Percentiles rank a stretch among this genome's conserved stretches.
Evolutionary conservation across 1,140 invertebrate genomes (phyloP).

Genomic region (Hycleus phaleratus): DNA sequence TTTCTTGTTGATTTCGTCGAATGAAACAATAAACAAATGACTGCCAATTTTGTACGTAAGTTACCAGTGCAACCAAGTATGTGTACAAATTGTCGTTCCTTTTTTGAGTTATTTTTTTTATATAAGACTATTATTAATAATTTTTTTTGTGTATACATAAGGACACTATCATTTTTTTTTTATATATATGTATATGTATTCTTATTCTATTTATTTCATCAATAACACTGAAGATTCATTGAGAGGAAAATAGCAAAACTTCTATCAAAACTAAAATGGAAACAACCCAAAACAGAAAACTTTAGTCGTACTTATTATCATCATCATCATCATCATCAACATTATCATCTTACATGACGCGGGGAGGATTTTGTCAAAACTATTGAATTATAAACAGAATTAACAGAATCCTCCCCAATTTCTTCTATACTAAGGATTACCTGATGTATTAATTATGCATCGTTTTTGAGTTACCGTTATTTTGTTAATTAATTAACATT

Average conservation of each 20-base stretch:
- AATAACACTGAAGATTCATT: too few relatives aligned
- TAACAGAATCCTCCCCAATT: too few relatives aligned
- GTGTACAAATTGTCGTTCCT: conserved; percentile 38
- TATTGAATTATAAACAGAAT: too few relatives aligned
- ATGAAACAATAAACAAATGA: conserved; percentile 16
- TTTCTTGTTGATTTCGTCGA: too few relatives aligned
- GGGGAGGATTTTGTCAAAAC: too few relatives aligned
- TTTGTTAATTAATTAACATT: conserved; percentile 34
- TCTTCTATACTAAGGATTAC: conserved; percentile 21
- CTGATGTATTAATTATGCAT: conserved; percentile 33
- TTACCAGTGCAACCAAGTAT: conserved; percentile 40
- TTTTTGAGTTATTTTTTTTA: conserved; percentile 5
- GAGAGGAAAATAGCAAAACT: too few relatives aligned
- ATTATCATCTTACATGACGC: too few relatives aligned
- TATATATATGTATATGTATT: conserved; percentile 20
- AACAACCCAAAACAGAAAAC: too few relatives aligned
- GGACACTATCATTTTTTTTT: conserved; percentile 22
- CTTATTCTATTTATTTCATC: too few relatives aligned
- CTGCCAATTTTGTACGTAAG: conserved; percentile 38
- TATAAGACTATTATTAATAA: conserved; percentile 29
- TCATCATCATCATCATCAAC: too few relatives aligned
- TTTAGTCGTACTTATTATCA: too few relatives aligned
- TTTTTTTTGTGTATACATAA: conserved; percentile 27
- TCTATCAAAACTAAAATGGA: too few relatives aligned
- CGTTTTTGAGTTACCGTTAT: conserved; percentile 36